These are phyloP conservation scores for Heliconius hortense DNA, from an alignment of 2,888 invertebrate genomes.

Conservation along the genomic window DNA sequence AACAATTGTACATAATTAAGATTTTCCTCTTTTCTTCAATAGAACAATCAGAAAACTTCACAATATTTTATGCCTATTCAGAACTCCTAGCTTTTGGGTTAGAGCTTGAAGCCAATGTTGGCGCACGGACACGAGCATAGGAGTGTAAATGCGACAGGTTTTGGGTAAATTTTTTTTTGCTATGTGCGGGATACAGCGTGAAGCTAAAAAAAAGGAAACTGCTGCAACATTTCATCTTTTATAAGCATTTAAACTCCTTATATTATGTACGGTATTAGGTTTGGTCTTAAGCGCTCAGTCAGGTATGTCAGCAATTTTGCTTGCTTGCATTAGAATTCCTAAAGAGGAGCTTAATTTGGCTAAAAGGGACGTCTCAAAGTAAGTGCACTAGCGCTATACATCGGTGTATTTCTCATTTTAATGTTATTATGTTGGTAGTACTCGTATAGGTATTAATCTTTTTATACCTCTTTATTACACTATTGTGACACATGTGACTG, in stretches of 20 bases:
- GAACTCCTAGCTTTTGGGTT: too few species aligned
- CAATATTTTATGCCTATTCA: too few species aligned
- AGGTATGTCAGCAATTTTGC: constrained; percentile 46
- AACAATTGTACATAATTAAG: too few species aligned
- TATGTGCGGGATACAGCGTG: too few species aligned
- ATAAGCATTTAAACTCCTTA: constrained; percentile 4
- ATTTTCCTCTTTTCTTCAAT: too few species aligned
- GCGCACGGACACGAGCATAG: too few species aligned
- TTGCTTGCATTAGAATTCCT: constrained; percentile 42
- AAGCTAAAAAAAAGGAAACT: not conserved
- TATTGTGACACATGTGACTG: not conserved
- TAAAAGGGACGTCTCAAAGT: constrained; percentile 45
- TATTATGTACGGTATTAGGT: constrained; percentile 27
- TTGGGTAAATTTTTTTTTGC: too few species aligned
- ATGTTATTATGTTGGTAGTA: constrained; percentile 28
- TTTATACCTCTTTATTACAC: not conserved
- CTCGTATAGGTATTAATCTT: constrained; percentile 1
- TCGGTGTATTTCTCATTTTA: constrained; percentile 28
- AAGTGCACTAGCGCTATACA: constrained; percentile 33
- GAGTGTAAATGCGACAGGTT: too few species aligned
- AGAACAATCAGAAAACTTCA: too few species aligned
- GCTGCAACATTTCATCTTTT: not conserved
- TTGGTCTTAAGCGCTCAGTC: constrained; percentile 36
- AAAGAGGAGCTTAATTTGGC: constrained; percentile 45
- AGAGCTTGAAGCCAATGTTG: too few species aligned